Evolutionary conservation across 2,113 vertebrate genomes (phyloP), one percentile per base, ranked within the genome.

Genomic region (Pleuronectes platessa): DNA sequence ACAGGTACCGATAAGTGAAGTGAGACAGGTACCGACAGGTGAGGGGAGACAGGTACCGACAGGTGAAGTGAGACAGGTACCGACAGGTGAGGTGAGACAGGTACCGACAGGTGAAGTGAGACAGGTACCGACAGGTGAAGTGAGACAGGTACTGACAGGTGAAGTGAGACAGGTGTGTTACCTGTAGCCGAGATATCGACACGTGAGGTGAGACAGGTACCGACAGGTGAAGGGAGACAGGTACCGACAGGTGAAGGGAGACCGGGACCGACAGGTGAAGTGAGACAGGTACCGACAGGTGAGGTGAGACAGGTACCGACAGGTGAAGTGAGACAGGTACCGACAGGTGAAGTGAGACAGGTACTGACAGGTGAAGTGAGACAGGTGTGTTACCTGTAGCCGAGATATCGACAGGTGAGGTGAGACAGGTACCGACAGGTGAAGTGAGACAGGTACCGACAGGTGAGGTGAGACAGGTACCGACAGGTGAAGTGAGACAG

Each of bases 11-110:
- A 35, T 8, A 37, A 15, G 45, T 17, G 45, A 85, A 5, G 95
- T 94, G 51, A 53, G 51, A 53, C 61, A 96, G 59, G 14, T 92
- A 86, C 5, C 86, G 85, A 76, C 95, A 96, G 71, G 94, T 83
- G 35, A 86, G 87, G 68, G 82, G 53, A 55, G 95, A 92, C 81
- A 93, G 85, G 12, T 92, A 61, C 5, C 88, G 92, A 79, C 98
- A 99, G 84, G 95, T 90, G 53, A 92, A 92, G 71, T 80, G 51
- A 55, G 96, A 94, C 83, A 95, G 88, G 6, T 91, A 97, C 95
- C 93, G 42, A 14, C 42, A 45, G 15, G 45, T 47, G 45, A 84
- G 4, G 95, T 94, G 51, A 53, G 51, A n/a, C 62, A 96, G 59
- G 14, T 93, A 86, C 5, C 87, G 85, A 77, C 96, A 96, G 73